Evolutionary conservation across 2,888 invertebrate genomes (phyloP).

Genomic region (Panopea generosa): DNA sequence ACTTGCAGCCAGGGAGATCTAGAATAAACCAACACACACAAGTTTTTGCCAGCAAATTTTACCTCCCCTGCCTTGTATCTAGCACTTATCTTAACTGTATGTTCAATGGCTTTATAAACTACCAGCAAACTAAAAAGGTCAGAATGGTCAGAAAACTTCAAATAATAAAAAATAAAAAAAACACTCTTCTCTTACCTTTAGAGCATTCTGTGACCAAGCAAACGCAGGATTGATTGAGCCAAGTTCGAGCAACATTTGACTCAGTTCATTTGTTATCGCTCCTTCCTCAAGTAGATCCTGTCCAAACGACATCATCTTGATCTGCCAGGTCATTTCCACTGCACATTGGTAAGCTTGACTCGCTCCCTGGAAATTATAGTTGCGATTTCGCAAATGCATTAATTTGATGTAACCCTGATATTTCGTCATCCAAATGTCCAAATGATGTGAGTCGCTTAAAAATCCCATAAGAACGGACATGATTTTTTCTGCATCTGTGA

Average conservation of each 20-base stretch:
- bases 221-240: slow-evolving; percentile 78
- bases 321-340: slow-evolving; percentile 75
- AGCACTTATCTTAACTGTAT: too few species aligned
- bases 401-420: slow-evolving; percentile 78
- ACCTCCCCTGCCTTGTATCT: too few species aligned
- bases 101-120: too few species aligned
- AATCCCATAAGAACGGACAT: slow-evolving; percentile 70
- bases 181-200: slow-evolving; percentile 79
- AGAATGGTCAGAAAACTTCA: too few species aligned
- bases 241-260: slow-evolving; percentile 75
- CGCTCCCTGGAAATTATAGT: slow-evolving; percentile 73
- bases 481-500: slow-evolving; percentile 72
- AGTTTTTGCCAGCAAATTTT: too few species aligned
- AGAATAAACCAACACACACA: too few species aligned
- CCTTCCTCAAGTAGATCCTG: slow-evolving; percentile 76
- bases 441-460: slow-evolving; percentile 70
- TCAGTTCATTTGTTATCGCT: slow-evolving; percentile 72
- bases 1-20: too few species aligned
- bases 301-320: slow-evolving; percentile 82
- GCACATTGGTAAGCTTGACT: slow-evolving; percentile 75
- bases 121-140: too few species aligned
- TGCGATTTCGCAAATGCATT: slow-evolving; percentile 77
- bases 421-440: slow-evolving; percentile 78
- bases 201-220: slow-evolving; percentile 76
- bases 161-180: too few species aligned